A percentile compares a stretch with the other conserved stretches of the same genome.
phyloP scores from a whole-genome alignment of 2,888 invertebrate species.

The Sisyra terminalis region DNA sequence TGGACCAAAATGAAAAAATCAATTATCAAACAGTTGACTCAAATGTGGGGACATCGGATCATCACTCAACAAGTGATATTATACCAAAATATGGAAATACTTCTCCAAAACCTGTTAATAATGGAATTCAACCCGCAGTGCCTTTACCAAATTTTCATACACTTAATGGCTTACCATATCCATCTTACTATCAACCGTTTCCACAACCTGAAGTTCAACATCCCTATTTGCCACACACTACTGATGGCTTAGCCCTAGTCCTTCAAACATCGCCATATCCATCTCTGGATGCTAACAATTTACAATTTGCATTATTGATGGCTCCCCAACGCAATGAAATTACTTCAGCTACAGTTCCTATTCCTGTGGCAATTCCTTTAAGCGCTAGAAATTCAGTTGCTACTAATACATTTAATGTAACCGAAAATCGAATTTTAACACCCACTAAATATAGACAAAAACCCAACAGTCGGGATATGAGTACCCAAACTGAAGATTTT shows the following conservation, averaged over 20 bases:
- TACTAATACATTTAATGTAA: slow-evolving; percentile 10
- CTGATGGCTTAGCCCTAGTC: slow-evolving; percentile 24
- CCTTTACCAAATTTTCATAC: too few relatives aligned
- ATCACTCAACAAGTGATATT: too few relatives aligned
- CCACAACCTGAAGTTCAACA: background rate
- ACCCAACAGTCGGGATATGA: slow-evolving; percentile 38
- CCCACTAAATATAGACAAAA: slow-evolving; percentile 36
- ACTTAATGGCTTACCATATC: too few relatives aligned
- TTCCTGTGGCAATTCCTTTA: slow-evolving; percentile 15
- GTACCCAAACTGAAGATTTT: slow-evolving; percentile 46
- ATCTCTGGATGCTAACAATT: slow-evolving; percentile 21
- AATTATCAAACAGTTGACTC: too few relatives aligned
- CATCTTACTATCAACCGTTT: too few relatives aligned
- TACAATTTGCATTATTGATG: slow-evolving; percentile 41
- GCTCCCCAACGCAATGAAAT: slow-evolving; percentile 25
- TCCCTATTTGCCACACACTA: background rate
- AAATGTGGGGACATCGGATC: too few relatives aligned
- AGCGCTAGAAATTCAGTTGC: slow-evolving; percentile 10
- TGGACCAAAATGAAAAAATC: too few relatives aligned
- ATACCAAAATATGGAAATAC: too few relatives aligned
- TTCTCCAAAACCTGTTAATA: too few relatives aligned
- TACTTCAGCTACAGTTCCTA: slow-evolving; percentile 19
- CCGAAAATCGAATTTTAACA: slow-evolving; percentile 35
- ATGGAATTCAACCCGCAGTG: too few relatives aligned
- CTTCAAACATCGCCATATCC: slow-evolving; percentile 23